Conservation (phyloP, 2,113 vertebrate genomes). For the Semnornis frantzii region DNA sequence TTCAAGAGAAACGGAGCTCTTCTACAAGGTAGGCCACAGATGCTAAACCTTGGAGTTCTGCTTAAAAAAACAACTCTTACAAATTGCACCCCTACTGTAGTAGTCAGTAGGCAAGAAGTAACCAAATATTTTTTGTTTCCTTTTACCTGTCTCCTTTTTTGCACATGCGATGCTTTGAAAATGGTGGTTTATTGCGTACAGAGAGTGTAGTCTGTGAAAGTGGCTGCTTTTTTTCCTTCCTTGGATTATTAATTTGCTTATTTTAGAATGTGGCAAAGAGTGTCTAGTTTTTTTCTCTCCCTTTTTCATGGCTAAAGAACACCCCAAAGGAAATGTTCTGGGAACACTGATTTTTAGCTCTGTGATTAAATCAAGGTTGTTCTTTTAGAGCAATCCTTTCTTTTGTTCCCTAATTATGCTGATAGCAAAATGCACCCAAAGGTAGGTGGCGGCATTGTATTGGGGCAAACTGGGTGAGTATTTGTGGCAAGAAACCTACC, state of each 20-base stretch:
- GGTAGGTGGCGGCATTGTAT: background rate
- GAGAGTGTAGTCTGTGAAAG: conserved; percentile 26
- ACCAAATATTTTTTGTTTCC: conserved; percentile 1
- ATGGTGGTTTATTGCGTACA: background rate
- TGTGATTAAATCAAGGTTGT: background rate
- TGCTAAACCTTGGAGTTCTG: background rate
- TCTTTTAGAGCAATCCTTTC: background rate
- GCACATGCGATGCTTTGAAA: conserved; percentile 2
- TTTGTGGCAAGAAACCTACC: background rate
- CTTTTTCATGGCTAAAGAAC: background rate
- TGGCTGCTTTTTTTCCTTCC: conserved; percentile 2
- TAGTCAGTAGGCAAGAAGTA: background rate
- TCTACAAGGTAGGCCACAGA: conserved; percentile 88
- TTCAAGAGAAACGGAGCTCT: conserved; percentile 98
- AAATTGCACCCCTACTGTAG: conserved; percentile 5
- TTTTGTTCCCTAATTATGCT: background rate
- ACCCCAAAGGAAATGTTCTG: background rate
- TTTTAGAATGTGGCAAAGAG: background rate
- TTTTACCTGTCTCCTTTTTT: conserved; percentile 33
- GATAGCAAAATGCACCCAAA: background rate
- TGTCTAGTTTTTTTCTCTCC: background rate
- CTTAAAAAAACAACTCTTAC: background rate
- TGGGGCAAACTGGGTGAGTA: background rate
- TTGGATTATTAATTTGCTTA: conserved; percentile 20
- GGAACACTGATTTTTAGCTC: background rate